A percentile compares a stretch with the other conserved stretches of the same genome.
phyloP scores from a whole-genome alignment of 2,797 vertebrate species.

The Australoheros facetus region DNA sequence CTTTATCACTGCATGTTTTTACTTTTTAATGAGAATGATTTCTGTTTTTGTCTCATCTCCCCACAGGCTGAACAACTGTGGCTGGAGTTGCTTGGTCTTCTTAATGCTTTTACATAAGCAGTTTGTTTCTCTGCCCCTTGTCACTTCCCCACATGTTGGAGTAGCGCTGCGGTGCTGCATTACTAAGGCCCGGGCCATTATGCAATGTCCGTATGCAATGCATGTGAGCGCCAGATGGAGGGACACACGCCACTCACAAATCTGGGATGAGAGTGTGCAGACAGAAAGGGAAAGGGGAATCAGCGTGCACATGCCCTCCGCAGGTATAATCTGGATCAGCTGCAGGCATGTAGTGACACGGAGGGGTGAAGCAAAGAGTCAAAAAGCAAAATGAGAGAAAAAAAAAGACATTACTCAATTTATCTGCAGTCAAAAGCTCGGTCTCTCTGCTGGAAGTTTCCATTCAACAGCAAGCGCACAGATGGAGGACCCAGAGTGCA shows the following conservation, averaged over 20 bases:
- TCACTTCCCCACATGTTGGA: constrained; percentile 49
- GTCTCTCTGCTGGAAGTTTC: background rate
- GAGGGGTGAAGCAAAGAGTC: background rate
- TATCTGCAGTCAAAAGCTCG: background rate
- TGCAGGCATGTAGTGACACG: background rate
- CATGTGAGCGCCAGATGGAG: constrained; percentile 65
- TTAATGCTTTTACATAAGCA: constrained; percentile 78
- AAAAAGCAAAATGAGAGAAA: background rate
- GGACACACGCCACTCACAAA: constrained; percentile 68
- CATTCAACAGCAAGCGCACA: background rate
- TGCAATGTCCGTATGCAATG: constrained; percentile 64
- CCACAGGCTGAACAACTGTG: constrained; percentile 18
- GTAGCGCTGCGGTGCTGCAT: constrained; percentile 22
- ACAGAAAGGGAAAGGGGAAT: background rate
- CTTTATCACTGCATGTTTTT: constrained; percentile 30
- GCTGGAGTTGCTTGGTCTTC: constrained; percentile 34
- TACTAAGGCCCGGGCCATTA: constrained; percentile 57
- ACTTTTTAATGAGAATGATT: constrained; percentile 24
- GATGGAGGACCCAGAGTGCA: background rate
- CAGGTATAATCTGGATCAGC: constrained; percentile 40
- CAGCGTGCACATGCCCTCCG: constrained; percentile 4
- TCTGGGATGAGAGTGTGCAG: constrained; percentile 40
- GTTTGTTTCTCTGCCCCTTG: constrained; percentile 53
- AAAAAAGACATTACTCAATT: background rate
- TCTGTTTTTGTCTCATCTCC: constrained; percentile 11